These are phyloP conservation scores for Diplodus puntazzo DNA, from an alignment of 2,797 vertebrate genomes.

Conservation along the genomic window DNA sequence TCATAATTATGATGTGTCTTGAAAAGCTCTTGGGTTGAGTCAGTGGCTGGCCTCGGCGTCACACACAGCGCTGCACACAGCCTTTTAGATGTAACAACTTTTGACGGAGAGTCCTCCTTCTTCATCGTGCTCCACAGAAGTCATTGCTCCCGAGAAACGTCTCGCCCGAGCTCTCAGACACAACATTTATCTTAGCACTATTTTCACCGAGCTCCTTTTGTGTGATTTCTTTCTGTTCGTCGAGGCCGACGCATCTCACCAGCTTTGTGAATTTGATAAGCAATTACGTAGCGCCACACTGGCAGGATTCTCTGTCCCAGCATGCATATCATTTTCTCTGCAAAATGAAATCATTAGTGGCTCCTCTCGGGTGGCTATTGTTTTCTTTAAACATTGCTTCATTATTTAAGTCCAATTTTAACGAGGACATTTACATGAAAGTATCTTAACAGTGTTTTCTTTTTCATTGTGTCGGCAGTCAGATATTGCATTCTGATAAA, in stretches of 20 bases:
- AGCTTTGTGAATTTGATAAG: slow-evolving; percentile 36
- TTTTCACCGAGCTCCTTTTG: neutral
- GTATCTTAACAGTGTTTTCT: neutral
- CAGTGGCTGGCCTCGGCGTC: slow-evolving; percentile 42
- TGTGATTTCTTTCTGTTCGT: slow-evolving; percentile 38
- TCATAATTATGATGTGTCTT: slow-evolving; percentile 64
- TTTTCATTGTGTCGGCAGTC: neutral
- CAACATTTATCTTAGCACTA: neutral
- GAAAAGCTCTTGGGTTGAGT: slow-evolving; percentile 63
- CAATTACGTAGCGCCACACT: slow-evolving; percentile 12
- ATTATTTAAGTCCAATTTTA: slow-evolving; percentile 42
- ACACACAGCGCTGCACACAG: slow-evolving; percentile 40
- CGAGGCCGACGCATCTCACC: slow-evolving; percentile 50
- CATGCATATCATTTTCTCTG: slow-evolving; percentile 52
- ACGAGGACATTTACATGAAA: neutral
- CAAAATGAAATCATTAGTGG: slow-evolving; percentile 44
- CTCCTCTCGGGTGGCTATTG: slow-evolving; percentile 41
- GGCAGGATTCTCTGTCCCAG: slow-evolving; percentile 44
- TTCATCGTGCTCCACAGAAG: slow-evolving; percentile 41
- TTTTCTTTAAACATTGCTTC: slow-evolving; percentile 18
- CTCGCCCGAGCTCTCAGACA: neutral
- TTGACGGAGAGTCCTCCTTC: slow-evolving; percentile 59
- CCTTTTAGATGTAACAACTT: slow-evolving; percentile 56
- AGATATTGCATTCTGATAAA: slow-evolving; percentile 15
- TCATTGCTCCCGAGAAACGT: slow-evolving; percentile 11